Evolutionary conservation across 2,113 vertebrate species (phyloP).

Genomic region (Crypturellus undulatus): DNA sequence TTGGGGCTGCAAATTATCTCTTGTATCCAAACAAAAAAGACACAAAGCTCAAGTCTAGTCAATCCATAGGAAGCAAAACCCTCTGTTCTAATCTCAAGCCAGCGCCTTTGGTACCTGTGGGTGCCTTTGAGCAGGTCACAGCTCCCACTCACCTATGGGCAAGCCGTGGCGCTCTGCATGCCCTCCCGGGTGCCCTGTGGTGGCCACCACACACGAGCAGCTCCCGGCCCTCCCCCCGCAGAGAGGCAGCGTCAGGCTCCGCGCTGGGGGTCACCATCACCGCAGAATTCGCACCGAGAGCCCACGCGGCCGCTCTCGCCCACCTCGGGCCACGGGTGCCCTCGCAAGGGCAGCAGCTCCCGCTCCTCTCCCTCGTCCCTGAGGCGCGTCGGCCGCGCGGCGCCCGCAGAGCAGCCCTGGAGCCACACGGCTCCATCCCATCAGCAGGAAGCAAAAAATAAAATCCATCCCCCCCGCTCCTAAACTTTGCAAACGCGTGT

Average conservation of each 20-base stretch:
- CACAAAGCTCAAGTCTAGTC: not conserved
- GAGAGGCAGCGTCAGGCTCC: too few species aligned
- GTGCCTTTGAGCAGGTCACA: rapidly evolving
- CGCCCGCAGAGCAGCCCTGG: not conserved
- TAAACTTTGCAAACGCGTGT: not conserved
- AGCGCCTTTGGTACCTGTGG: not conserved
- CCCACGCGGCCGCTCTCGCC: too few species aligned
- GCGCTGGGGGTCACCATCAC: too few species aligned
- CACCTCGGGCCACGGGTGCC: too few species aligned
- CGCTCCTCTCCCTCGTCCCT: too few species aligned
- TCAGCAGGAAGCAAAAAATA: not conserved
- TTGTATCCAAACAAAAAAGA: too few species aligned
- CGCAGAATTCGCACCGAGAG: too few species aligned
- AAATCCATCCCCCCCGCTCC: too few species aligned
- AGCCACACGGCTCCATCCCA: too few species aligned
- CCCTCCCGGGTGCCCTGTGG: not conserved
- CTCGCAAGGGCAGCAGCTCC: not conserved
- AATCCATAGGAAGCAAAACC: not conserved
- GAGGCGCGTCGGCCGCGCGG: too few species aligned
- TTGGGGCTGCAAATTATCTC: not conserved
- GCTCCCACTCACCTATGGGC: not conserved
- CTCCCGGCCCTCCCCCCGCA: not conserved
- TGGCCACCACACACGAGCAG: rapidly evolving
- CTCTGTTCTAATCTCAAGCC: not conserved
- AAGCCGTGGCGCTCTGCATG: too few species aligned